Evolutionary conservation across 2,888 invertebrate genomes (phyloP), one percentile per base, ranked within the genome.

Genomic region (Danaus chrysippus): DNA sequence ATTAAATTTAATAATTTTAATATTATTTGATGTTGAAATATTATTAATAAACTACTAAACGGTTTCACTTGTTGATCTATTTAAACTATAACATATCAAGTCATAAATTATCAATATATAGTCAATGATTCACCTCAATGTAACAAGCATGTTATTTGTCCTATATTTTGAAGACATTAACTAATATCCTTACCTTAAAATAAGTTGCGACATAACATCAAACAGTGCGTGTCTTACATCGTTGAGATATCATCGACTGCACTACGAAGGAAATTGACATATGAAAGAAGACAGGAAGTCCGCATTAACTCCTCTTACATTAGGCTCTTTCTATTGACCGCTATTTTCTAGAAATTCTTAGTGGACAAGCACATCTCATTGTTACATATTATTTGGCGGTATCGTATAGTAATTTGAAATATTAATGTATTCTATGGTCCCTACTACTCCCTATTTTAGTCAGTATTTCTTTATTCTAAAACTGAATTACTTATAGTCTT

Each of bases 281-380:
- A 86, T 81, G 82, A 87, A 84, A 85, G 84, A 82, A 77, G 77
- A 68, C 86, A 83, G 89, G 89, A 89, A 83, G 87, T 84, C 76
- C 78, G 79, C 82, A 88, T 88, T 87, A 88, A 76, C 80, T 76
- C 75, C 73, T 78, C 75, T 82, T 82, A 84, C 81, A 73, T 67
- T 64, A 63, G 72, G 73, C 75, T 76, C 76, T 76, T 73, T 73
- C 76, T 76, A 73, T 71, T 70, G 54, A 46, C 43, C 54, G 61
- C 61, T 63, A 59, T 65, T 64, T 59, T 46, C 60, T 61, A 59
- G 55, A 57, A 64, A 63, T 42, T 49, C 43, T 41, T 42, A 60
- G 13, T 49, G 34, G 46, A 19, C 17, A 49, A 49, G 17, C 17
- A 34, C 23, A 23, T 23, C 23, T 34, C 10, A 49, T 49, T 49